A percentile compares a stretch with the other conserved stretches of the same genome.
phyloP scores from a whole-genome alignment of 2,797 vertebrate species.

The Enteromius afrohamiltoni region DNA sequence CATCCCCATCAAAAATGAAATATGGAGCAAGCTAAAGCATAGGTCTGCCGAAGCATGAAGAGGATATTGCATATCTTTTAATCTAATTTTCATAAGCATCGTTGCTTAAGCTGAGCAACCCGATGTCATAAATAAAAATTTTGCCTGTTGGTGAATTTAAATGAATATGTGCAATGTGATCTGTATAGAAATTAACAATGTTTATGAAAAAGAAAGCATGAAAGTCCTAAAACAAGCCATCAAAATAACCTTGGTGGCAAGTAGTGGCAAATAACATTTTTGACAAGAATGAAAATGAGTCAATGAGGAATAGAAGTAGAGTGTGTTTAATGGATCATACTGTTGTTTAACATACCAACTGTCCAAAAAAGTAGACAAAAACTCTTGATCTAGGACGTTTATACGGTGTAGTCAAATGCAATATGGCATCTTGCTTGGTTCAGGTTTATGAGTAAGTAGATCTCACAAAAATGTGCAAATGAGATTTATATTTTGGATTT shows the following conservation, averaged over 20 bases:
- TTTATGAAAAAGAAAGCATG: background rate
- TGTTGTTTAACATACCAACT: background rate
- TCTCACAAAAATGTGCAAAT: too few species aligned
- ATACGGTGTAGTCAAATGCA: background rate
- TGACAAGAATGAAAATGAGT: background rate
- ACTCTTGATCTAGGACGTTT: background rate
- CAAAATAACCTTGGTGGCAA: background rate
- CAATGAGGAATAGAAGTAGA: background rate
- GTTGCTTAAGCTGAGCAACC: background rate
- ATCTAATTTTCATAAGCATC: background rate
- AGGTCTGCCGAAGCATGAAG: background rate
- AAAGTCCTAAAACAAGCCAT: background rate
- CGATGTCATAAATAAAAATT: background rate
- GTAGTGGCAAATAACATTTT: background rate
- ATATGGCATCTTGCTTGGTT: background rate
- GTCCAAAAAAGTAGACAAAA: background rate
- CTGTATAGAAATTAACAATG: background rate
- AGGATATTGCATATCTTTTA: background rate
- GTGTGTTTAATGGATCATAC: background rate
- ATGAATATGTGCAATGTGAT: background rate
- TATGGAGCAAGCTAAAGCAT: too few species aligned
- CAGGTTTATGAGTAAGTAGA: too few species aligned
- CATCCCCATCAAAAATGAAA: background rate
- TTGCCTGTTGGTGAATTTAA: background rate
- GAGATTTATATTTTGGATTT: too few species aligned